phyloP scores from a whole-genome alignment of 2,888 invertebrate genomes.

The Palloptera scutellata region DNA sequence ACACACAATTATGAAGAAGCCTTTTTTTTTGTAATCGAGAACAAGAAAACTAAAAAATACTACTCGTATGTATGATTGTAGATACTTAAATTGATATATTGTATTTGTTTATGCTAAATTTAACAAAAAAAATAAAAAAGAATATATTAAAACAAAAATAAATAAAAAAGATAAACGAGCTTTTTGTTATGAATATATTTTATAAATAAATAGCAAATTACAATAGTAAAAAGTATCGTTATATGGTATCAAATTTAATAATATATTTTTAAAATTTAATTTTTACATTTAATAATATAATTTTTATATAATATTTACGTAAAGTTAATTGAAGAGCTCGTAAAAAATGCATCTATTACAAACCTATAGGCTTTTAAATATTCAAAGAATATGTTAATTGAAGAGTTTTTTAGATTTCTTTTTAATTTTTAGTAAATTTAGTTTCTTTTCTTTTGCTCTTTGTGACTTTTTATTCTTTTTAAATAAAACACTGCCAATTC shows the following conservation, averaged over 20 bases:
- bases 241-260: too few species aligned
- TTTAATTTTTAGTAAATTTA: background rate
- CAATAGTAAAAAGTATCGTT: too few species aligned
- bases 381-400: background rate
- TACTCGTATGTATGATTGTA: background rate
- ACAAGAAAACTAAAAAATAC: conserved; percentile 1
- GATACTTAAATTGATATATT: conserved; percentile 6
- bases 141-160: too few species aligned
- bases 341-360: conserved; percentile 5
- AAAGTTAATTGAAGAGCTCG: too few species aligned
- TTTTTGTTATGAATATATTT: conserved; percentile 31
- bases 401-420: background rate
- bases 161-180: conserved; percentile 25
- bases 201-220: conserved; percentile 18
- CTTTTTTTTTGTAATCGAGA: background rate
- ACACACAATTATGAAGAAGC: background rate
- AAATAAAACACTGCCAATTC: conserved; percentile 39
- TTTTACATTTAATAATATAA: too few species aligned
- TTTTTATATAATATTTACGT: too few species aligned
- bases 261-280: too few species aligned
- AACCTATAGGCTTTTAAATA: too few species aligned
- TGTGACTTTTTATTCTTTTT: conserved; percentile 12
- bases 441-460: background rate
- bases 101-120: conserved; percentile 15
- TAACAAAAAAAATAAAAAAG: conserved; percentile 11